Evolutionary conservation across 2,888 invertebrate genomes (phyloP), one percentile per base, ranked within the genome.

Genomic region (Apocheima hispidaria): DNA sequence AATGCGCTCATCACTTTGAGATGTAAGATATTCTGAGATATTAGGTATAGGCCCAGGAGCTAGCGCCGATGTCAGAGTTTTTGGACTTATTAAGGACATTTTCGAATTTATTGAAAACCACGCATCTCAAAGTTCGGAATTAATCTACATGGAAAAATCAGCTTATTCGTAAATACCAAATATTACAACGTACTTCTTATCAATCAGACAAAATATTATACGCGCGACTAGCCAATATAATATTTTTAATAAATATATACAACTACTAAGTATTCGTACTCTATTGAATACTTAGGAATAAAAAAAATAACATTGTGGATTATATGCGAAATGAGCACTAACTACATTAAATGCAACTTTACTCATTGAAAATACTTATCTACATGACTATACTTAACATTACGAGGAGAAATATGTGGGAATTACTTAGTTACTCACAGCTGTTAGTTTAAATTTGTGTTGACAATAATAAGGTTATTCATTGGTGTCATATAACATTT

Each of bases 271-370:
- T 18, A 10, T 12, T 33, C n/a, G 12, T 78, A 75, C 70, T 71
- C 64, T 68, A 61, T 63, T 60, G 64, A 73, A 71, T 71, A 71
- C 66, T 68, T 77, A 73, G 73, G 65, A 66, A 77, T 72, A 81
- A 73, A 80, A 82, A 69, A 73, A 68, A 68, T 73, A 67, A 78
- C 61, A 70, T 74, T 63, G 71, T 69, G 66, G 72, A 77, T 74
- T 75, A 75, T 74, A 72, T 71, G 73, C 64, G 63, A 78, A 68
- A 81, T 81, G 88, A 89, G 88, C 79, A 80, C 77, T 79, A 81
- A 79, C 84, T 87, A 90, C 89, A 89, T 90, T 90, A 88, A 89
- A 90, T 90, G 90, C 88, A 89, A 79, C 81, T 80, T 81, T 82
- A 86, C 86, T 87, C 88, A 84, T 81, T 73, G 53, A 66, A 79